Evolutionary conservation across 2,113 vertebrate species (phyloP), one percentile per base, ranked within the genome.

Genomic region (Okapia johnstoni): DNA sequence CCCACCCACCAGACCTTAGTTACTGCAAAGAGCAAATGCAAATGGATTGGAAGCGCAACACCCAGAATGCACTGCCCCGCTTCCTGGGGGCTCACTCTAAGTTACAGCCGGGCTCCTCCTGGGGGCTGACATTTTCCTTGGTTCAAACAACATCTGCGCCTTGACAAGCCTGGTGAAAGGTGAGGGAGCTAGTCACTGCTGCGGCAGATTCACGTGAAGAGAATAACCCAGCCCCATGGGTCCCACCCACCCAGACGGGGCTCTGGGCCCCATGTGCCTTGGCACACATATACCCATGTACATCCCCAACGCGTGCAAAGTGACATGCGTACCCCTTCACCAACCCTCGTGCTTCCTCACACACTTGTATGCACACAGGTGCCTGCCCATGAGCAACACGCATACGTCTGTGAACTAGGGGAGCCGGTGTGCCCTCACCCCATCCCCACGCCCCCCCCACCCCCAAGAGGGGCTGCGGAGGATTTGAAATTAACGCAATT

Each of bases 81-180:
- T 97, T 98, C 97, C 96, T 96, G 13, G 97, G 98, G 98, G 93
- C 93, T 97, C 90, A 14, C 96, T 94, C 60, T 55, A 57, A 97
- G 98, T 97, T 96, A 97, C 91, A 98, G 77, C 96, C 84, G 43
- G 83, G 93, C 85, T 93, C 87, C 98, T 98, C 97, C 95, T 93
- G 98, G 97, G 97, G 97, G 92, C 97, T 98, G 98, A 97, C 98
- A 98, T 98, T 98, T 98, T 98, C 96, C 95, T 94, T 97, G 98
- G 97, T 97, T 98, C 98, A 98, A 93, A 97, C 97, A 98, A 96
- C 98, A 98, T 96, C 97, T 98, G 98, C 3, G 86, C 89, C 97
- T 98, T 57, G 3, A 93, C 0, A 30, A 97, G 97, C 98, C 76
- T 19, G 77, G 96, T 15, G 58, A 97, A 97, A 97, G 97, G 97